A percentile compares a stretch with the other conserved stretches of the same genome.
These are phyloP conservation scores for Eptatretus atami DNA, from an alignment of 2,797 vertebrate species.

Conservation along the genomic window DNA sequence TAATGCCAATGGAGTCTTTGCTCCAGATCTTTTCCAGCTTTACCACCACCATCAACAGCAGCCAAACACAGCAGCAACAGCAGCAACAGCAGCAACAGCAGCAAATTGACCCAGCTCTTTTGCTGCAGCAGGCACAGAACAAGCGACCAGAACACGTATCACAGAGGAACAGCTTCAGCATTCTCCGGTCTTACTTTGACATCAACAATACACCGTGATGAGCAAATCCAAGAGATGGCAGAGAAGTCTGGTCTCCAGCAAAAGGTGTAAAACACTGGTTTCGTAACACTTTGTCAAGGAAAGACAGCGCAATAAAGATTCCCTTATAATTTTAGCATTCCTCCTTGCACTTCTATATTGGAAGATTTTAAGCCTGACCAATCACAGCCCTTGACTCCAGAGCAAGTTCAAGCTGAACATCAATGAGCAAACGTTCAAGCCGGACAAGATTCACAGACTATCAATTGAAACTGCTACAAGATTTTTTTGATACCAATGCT, in stretches of 20 bases:
- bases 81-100: conserved; percentile 41
- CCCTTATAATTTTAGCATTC: conserved; percentile 98
- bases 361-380: conserved; percentile 64
- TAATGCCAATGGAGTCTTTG: conserved; percentile 52
- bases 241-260: conserved; percentile 90
- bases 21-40: conserved; percentile 60
- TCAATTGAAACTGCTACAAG: conserved; percentile 78
- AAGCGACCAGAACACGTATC: conserved; percentile 89
- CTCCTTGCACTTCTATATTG: conserved; percentile 76
- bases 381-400: conserved; percentile 75
- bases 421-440: conserved; percentile 77
- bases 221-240: conserved; percentile 99
- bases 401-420: conserved; percentile 55
- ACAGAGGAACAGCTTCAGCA: conserved; percentile 89
- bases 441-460: conserved; percentile 93
- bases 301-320: conserved; percentile 93
- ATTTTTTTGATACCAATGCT: conserved; percentile 97
- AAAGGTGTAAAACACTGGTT: conserved; percentile 99
- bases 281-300: conserved; percentile 96
- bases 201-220: conserved; percentile 98
- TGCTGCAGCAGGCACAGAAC: conserved; percentile 84
- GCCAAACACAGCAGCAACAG: conserved; percentile 18
- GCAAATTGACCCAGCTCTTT: conserved; percentile 54
- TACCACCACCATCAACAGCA: conserved; percentile 15
- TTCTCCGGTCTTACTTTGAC: conserved; percentile 83